Conservation (phyloP, 2,888 invertebrate species). For the Ecliptopera silaceata region DNA sequence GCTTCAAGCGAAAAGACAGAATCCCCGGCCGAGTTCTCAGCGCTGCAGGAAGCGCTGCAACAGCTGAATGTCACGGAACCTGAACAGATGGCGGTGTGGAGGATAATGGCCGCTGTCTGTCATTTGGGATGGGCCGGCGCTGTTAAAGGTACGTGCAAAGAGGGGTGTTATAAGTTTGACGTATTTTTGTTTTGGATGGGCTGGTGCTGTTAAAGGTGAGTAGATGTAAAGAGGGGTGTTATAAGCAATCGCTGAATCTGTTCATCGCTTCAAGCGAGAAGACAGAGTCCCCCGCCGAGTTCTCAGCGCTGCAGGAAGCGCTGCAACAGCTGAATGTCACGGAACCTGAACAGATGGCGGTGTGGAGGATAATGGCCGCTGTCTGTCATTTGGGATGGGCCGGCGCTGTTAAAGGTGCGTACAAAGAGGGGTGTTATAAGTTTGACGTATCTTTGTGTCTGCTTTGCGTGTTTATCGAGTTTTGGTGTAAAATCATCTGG, state of each 20-base stretch:
- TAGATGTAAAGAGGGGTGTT: too few species aligned
- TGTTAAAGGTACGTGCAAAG: too few species aligned
- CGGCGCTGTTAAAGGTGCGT: constrained; percentile 70
- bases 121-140: constrained; percentile 95
- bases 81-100: constrained; percentile 93
- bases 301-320: constrained; percentile 90
- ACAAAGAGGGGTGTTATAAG: too few species aligned
- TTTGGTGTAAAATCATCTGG: too few species aligned
- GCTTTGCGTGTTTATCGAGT: too few species aligned
- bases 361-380: constrained; percentile 95
- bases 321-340: constrained; percentile 89
- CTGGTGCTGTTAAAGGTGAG: too few species aligned
- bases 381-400: constrained; percentile 96
- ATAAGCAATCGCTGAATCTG: constrained; percentile 87
- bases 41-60: constrained; percentile 90
- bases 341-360: constrained; percentile 89
- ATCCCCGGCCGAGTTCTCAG: constrained; percentile 91
- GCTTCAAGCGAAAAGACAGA: constrained; percentile 90
- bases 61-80: constrained; percentile 88
- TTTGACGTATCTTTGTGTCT: too few species aligned
- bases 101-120: constrained; percentile 95
- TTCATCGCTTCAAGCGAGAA: constrained; percentile 91
- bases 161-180: too few species aligned
- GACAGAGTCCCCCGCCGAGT: constrained; percentile 92
- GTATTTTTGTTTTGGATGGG: too few species aligned